Evolutionary conservation across 2,797 vertebrate genomes (phyloP), one percentile per base, ranked within the genome.

Genomic region (Phalanger gymnotis): DNA sequence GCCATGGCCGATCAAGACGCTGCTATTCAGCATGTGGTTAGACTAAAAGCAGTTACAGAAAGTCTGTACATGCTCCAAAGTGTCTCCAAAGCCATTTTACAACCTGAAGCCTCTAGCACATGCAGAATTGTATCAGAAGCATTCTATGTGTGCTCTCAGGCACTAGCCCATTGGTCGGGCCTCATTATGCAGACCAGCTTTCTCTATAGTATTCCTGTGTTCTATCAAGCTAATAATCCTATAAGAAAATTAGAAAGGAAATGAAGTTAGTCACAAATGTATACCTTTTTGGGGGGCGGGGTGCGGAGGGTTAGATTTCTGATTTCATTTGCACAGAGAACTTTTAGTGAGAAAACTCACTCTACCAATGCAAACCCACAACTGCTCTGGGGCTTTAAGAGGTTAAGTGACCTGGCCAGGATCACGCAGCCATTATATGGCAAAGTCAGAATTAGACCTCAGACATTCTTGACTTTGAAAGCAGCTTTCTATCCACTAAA

Each of bases 391-490:
- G 51, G 7, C 31, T 54, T 40, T 91, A 47, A 95, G 73, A 95
- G 10, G 31, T 90, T 92, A 53, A 94, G 25, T 58, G 55, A 52
- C 66, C 92, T 92, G 40, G n/a, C 89, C 54, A 90, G 54, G 11
- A 57, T 51, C 30, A 11, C 61, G 90, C n/a, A 96, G 90, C 11
- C 94, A 91, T 87, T 56, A 92, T n/a, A 53, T 28, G 81, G 47
- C 90, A 95, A 91, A 92, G 57, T 55, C 47, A 0, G 4, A 19
- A 54, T 34, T 22, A 73, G 30, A 94, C 11, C 3, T 27, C 0
- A 2, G 47, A 6, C 40, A 90, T 92, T 81, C 66, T 81, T 40
- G 7, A 40, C n/a, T 40, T n/a, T 81, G 16, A 22, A 81, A 81
- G n/a, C 19, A 40, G 2, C 19, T 81, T 19, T 81, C 34, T 73